Conservation (phyloP, 2,888 invertebrate species). For the Boloria euphrosyne region DNA sequence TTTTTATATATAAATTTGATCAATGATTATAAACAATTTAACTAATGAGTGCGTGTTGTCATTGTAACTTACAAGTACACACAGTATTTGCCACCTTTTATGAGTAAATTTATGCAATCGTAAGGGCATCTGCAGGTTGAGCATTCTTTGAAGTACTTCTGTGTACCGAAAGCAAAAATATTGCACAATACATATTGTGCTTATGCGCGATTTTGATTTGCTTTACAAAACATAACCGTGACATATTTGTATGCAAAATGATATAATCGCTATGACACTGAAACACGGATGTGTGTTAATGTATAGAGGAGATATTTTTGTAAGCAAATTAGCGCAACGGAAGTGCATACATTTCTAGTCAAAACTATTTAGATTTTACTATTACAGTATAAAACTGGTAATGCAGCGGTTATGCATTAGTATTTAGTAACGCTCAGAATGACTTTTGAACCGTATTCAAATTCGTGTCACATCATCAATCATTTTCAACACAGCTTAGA, state of each 20-base stretch:
- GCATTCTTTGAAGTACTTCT: slow-evolving; percentile 11
- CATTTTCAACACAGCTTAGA: too few species aligned
- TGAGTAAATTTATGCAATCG: neutral
- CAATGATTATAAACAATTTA: too few species aligned
- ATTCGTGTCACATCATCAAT: too few species aligned
- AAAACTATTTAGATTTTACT: slow-evolving; percentile 3
- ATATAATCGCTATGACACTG: slow-evolving; percentile 36
- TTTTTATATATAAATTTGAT: too few species aligned
- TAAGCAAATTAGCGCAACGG: slow-evolving; percentile 19
- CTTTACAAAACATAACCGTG: slow-evolving; percentile 36
- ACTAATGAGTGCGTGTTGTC: too few species aligned
- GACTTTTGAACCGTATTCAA: too few species aligned
- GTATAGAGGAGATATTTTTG: slow-evolving; percentile 28
- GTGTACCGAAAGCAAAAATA: neutral
- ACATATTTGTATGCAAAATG: slow-evolving; percentile 31
- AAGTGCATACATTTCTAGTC: slow-evolving; percentile 15
- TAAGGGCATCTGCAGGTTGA: neutral
- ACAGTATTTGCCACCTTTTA: neutral
- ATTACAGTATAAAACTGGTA: neutral
- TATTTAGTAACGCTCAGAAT: too few species aligned
- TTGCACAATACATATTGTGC: slow-evolving; percentile 22
- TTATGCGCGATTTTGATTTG: slow-evolving; percentile 29
- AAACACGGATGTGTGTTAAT: slow-evolving; percentile 37
- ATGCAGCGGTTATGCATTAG: too few species aligned
- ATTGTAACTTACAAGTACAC: neutral